These are phyloP conservation scores for Notodonta dromedarius DNA, from an alignment of 2,888 invertebrate species.

Conservation along the genomic window DNA sequence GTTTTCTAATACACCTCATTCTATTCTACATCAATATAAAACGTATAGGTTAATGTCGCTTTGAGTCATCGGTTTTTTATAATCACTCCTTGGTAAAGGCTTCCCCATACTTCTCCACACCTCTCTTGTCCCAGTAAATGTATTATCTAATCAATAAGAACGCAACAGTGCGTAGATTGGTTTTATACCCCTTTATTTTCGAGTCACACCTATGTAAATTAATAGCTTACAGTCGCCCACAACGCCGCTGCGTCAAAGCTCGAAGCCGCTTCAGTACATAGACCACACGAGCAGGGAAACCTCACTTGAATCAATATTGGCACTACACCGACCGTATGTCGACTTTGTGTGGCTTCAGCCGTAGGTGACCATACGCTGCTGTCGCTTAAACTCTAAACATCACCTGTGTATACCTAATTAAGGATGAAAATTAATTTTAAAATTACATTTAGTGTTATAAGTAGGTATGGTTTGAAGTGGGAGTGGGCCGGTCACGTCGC, in stretches of 20 bases:
- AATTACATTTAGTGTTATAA: too few relatives aligned
- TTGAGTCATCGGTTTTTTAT: too few relatives aligned
- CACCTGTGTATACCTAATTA: constrained; percentile 3
- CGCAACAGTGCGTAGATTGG: not conserved
- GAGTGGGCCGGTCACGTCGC: too few relatives aligned
- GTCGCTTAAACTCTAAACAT: constrained; percentile 14
- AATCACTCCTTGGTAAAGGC: too few relatives aligned
- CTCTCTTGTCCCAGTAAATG: too few relatives aligned
- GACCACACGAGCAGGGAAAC: constrained; percentile 45
- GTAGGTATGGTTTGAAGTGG: too few relatives aligned
- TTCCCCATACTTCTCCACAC: too few relatives aligned
- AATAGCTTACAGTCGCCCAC: constrained; percentile 28
- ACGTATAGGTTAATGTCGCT: too few relatives aligned
- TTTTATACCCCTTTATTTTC: not conserved
- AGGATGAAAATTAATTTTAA: not conserved
- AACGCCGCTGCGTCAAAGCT: constrained; percentile 36
- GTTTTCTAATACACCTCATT: too few relatives aligned
- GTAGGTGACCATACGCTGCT: constrained; percentile 54
- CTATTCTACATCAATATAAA: too few relatives aligned
- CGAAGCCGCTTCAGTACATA: constrained; percentile 31
- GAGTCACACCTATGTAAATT: constrained; percentile 42
- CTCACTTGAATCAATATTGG: constrained; percentile 75
- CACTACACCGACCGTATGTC: constrained; percentile 48
- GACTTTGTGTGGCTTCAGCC: constrained; percentile 66
- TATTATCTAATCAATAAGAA: not conserved